These are phyloP conservation scores for Heliothis virescens DNA, from an alignment of 1,140 invertebrate genomes.

Conservation along the genomic window DNA sequence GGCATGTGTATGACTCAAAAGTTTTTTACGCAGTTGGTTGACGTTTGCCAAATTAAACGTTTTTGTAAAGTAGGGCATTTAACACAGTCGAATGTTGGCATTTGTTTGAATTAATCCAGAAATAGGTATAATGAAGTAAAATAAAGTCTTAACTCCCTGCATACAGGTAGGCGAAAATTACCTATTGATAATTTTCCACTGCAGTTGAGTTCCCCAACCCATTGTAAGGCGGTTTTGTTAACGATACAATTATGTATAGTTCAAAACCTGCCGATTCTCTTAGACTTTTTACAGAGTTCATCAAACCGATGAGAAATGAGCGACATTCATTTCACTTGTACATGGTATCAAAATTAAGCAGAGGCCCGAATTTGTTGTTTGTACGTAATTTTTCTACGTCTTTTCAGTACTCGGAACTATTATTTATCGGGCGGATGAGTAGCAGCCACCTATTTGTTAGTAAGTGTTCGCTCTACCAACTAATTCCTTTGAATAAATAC, in stretches of 20 bases:
- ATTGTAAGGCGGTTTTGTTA: too few species aligned
- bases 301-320: not conserved
- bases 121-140: not conserved
- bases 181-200: too few species aligned
- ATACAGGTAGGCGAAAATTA: too few species aligned
- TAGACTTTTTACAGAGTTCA: too few species aligned
- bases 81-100: not conserved
- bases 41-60: slow-evolving; percentile 9
- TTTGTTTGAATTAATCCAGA: not conserved
- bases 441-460: slow-evolving; percentile 1
- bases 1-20: not conserved
- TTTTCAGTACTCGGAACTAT: not conserved
- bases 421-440: not conserved
- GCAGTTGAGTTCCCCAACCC: too few species aligned
- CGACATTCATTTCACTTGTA: not conserved
- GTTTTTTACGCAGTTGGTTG: not conserved
- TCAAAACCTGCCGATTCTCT: too few species aligned
- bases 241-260: too few species aligned
- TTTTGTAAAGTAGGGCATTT: slow-evolving; percentile 5
- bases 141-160: too few species aligned
- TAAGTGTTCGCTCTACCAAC: slow-evolving; percentile 23
- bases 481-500: slow-evolving; percentile 39
- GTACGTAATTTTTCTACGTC: not conserved
- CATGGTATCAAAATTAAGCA: not conserved
- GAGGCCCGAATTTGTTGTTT: not conserved